Evolutionary conservation across 2,888 invertebrate species (phyloP), one percentile per base, ranked within the genome.

Genomic region (Lasioglossum lativentre): DNA sequence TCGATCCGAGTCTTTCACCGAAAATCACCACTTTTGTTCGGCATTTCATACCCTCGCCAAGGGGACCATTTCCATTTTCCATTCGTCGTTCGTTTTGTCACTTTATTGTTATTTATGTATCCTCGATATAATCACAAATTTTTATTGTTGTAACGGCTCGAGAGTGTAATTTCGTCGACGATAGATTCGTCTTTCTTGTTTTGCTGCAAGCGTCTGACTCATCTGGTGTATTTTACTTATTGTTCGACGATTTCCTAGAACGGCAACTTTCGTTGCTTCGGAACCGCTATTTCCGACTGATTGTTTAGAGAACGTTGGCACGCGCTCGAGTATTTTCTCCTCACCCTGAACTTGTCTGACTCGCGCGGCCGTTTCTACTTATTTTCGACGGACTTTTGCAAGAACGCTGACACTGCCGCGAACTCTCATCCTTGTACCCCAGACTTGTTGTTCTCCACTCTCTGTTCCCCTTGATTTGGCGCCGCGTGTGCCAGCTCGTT

Each of bases 261-360:
- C 34, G 34, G 10, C 23, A 23, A 30, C 30, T 66, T 68, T 68
- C 68, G 38, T 68, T 38, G 38, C 30, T 16, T 59, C 59, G 19
- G 10, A 30, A 34, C 59, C 14, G 30, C 12, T 73, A 47, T 56
- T n/a, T 23, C 52, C 68, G 19, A 23, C 34, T 1, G 38, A 68
- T 38, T 68, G 68, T 68, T 68, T 68, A 23, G 38, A 68, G 71
- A 71, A 16, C 71, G 34, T 71, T 71, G 40, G 40, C 40, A 71
- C 71, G 42, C 34, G 34, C n/a, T 23, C 27, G 34, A n/a, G n/a
- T 42, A n/a, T 42, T 71, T 42, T 40, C 42, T 42, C 23, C 34
- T 71, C 34, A 71, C 56, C 56, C 74, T 75, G n/a, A 75, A 52
- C 40, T 75, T 42, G 75, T 40, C 63, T 34, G 75, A 76, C 30